Conservation (phyloP, 2,797 vertebrate species). For the Sus cebifrons region DNA sequence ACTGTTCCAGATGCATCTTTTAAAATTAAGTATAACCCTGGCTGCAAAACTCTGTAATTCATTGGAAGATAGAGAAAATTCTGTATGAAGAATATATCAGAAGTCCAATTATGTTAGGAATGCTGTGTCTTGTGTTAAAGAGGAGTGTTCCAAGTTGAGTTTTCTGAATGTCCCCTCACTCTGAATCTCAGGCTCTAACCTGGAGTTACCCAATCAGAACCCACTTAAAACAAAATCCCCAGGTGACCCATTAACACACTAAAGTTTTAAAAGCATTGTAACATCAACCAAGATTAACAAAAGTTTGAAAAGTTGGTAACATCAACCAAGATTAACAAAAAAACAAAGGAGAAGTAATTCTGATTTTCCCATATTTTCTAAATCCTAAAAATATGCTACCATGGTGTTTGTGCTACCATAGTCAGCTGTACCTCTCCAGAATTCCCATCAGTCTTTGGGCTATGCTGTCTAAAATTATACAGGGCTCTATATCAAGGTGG, state of each 20-base stretch:
- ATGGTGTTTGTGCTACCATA: neutral
- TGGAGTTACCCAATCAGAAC: neutral
- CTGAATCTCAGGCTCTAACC: neutral
- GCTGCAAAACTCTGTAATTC: neutral
- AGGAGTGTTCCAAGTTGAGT: neutral
- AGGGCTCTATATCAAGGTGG: neutral
- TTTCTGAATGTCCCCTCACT: neutral
- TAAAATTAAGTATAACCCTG: neutral
- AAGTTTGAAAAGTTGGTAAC: neutral
- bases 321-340: neutral
- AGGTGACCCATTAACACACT: neutral
- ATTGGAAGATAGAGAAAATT: neutral
- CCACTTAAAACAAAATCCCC: neutral
- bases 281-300: neutral
- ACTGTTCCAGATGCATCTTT: neutral
- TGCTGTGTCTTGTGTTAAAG: neutral
- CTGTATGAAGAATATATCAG: neutral
- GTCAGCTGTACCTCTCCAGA: neutral
- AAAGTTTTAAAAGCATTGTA: neutral
- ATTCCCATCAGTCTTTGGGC: neutral
- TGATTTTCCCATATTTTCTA: conserved; percentile 43
- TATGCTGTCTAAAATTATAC: neutral
- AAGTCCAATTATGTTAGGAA: neutral
- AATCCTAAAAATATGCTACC: conserved; percentile 33
- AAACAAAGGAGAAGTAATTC: conserved; percentile 26